Evolutionary conservation across 2,888 invertebrate genomes (phyloP), one percentile per base, ranked within the genome.

Genomic region (Conus canariensis): DNA sequence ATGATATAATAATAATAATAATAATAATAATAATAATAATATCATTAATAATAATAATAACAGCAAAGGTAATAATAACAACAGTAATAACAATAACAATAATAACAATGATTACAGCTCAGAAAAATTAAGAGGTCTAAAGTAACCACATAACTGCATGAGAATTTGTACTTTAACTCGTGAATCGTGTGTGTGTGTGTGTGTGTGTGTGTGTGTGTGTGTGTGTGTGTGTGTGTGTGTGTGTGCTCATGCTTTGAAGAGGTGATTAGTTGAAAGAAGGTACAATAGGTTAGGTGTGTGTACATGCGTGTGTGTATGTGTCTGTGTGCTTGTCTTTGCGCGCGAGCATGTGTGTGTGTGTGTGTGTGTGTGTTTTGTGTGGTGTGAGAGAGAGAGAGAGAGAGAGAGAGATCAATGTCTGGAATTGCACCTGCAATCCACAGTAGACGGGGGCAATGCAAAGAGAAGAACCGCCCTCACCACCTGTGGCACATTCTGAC

Each of bases 311-410:
- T 82, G 82, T 82, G 82, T 82, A n/a, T 82, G 58, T 83, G 58
- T 58, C 58, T 83, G 82, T 83, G 82, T 88, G 77, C 74, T 77
- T 88, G 77, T 74, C 19, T 70, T 58, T 85, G 85, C 67, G 89
- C 83, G 89, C 83, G 60, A 59, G 64, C 83, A 83, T 82, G 82
- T 67, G 85, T 77, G 77, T 77, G 88, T 45, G 88, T 74, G 45
- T 74, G 88, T 88, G 45, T 88, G 74, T 77, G 74, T 77, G 45
- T 64, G 67, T 9, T n/a, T n/a, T n/a, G 1, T 30, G 3, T 30
- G 0, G 77, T 25, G 77, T 3, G 70, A 70, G 70, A 14, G 70
- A 19, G 70, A 30, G 30, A 30, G 30, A 30, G 30, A 30, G 30
- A 30, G 30, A 30, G 30, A 30, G 30, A 30, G 30, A 30, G 30